Evolutionary conservation across 1,140 invertebrate species (phyloP).

Genomic region (Eupristina koningsbergeri): DNA sequence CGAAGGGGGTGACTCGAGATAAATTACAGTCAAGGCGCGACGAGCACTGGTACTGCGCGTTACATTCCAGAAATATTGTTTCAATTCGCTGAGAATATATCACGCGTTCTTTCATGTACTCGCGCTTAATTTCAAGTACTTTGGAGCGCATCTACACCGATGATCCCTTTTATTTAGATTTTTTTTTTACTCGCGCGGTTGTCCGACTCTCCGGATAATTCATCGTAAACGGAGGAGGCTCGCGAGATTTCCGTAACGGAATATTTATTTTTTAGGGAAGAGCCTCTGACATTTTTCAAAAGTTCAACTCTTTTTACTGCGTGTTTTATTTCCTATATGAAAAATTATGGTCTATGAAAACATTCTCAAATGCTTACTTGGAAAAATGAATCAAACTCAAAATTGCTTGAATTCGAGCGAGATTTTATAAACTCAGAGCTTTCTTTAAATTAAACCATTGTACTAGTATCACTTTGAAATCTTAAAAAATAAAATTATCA

Average conservation of each 20-base stretch:
- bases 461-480: too few relatives aligned
- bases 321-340: background rate
- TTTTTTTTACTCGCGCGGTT: background rate
- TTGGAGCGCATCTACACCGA: too few relatives aligned
- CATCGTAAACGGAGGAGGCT: background rate
- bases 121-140: constrained; percentile 45
- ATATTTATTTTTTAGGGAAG: constrained; percentile 4
- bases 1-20: constrained; percentile 26
- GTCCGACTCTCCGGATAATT: background rate
- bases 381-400: background rate
- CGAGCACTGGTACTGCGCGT: background rate
- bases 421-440: too few relatives aligned
- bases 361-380: background rate
- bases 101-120: constrained; percentile 42
- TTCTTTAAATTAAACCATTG: too few relatives aligned
- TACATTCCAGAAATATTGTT: constrained; percentile 51
- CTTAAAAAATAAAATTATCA: too few relatives aligned
- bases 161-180: constrained; percentile 16
- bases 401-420: background rate
- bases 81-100: constrained; percentile 49
- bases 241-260: background rate
- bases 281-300: constrained; percentile 10
- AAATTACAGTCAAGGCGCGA: constrained; percentile 44
- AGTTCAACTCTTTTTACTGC: background rate
- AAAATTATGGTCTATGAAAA: background rate